Base-by-base conservation (phyloP, 2,113 vertebrate species). In the Erythrolamprus reginae region DNA sequence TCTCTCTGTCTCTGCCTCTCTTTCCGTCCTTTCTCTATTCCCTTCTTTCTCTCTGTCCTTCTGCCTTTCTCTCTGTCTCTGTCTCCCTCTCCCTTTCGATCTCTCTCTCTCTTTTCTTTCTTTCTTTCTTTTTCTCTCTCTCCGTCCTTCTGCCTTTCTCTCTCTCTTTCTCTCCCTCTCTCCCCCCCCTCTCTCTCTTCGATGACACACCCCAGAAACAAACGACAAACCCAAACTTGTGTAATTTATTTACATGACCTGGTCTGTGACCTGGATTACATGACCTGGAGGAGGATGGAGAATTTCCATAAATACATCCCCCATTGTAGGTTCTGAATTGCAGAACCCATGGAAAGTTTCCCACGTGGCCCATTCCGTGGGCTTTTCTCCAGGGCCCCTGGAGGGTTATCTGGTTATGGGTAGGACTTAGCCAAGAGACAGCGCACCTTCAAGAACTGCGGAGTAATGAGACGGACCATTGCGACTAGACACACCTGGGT, bases 401-500 rank as follows among this genome's bases (percentile, higher is more conserved):
- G 48, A 21, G 53, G 21, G n/a, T 58, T 24, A 56, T 33, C 77
- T 45, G 13, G 24, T 53, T 42, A 87, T 5, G 1, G 5, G 19
- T 21, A 42, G 1, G 28, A 26, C 19, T 24, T 21, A 48, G 3
- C 50, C 47, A 42, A 82, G 65, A 87, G 51, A 56, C 50, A 50
- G 86, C 52, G 10, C 95, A 99, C 99, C 98, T 97, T 98, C 24
- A 99, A 91, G 95, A 98, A 98, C 93, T 98, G 97, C 0, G 97
- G 96, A 0, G 97, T 98, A 95, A 98, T 96, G 0, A 99, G 93
- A 92, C 98, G 97, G 33, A 99, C 97, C 2, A 97, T 98, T 3
- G 99, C 99, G 23, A 99, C 97, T 84, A 99, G 96, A 97, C 98
- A 99, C 94, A 98, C 97, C 94, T 98, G 97, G 93, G 99, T 98